A percentile compares a stretch with the other conserved stretches of the same genome.
phyloP scores from a whole-genome alignment of 2,888 invertebrate genomes.

The Pachycephus smyrnensis region DNA sequence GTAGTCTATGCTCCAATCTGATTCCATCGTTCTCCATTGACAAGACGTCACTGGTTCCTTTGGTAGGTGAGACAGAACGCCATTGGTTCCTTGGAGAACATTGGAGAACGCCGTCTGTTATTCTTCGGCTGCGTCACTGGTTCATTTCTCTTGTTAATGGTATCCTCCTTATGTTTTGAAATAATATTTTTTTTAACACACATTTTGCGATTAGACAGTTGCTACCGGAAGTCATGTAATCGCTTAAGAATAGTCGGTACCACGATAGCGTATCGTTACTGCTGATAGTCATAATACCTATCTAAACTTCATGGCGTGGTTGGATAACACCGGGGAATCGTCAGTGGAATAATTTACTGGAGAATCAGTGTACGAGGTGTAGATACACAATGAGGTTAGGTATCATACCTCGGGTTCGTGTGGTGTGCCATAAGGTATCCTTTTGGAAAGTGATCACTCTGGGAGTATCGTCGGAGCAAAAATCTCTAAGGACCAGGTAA shows the following conservation, averaged over 20 bases:
- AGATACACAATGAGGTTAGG: not conserved
- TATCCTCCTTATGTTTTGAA: not conserved
- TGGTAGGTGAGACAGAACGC: too few species aligned
- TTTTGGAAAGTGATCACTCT: not conserved
- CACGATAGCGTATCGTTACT: conserved; percentile 51
- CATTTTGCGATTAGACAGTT: not conserved
- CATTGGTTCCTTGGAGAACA: not conserved
- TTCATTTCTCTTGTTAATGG: not conserved
- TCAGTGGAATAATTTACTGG: not conserved
- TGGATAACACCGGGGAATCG: not conserved
- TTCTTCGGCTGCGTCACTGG: not conserved
- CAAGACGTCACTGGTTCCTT: too few species aligned
- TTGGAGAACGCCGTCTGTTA: not conserved
- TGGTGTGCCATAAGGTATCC: not conserved
- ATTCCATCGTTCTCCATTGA: too few species aligned
- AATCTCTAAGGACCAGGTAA: not conserved
- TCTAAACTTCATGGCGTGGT: not conserved
- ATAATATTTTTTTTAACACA: conserved; percentile 1
- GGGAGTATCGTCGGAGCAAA: not conserved
- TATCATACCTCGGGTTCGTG: not conserved
- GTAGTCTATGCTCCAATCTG: not conserved
- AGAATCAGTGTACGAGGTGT: not conserved
- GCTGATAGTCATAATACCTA: not conserved
- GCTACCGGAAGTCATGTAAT: conserved; percentile 49
- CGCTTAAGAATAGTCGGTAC: conserved; percentile 37